These are phyloP conservation scores for Teleogryllus occipitalis DNA, from an alignment of 1,140 invertebrate species.

Conservation along the genomic window DNA sequence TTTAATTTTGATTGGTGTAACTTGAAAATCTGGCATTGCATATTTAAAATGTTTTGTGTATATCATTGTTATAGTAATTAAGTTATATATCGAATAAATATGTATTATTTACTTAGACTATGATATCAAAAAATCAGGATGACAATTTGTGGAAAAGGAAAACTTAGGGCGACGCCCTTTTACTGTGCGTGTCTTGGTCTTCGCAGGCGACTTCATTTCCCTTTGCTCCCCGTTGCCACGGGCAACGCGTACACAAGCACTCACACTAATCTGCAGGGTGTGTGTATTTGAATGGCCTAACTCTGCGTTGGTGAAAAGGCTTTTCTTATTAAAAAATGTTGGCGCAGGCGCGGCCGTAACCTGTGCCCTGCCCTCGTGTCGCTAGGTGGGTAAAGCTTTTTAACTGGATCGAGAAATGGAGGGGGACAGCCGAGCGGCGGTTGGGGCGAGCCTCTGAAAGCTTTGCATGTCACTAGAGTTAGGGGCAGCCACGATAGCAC, in stretches of 20 bases:
- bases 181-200: too few species aligned
- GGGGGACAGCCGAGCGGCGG: neutral
- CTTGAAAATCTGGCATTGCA: too few species aligned
- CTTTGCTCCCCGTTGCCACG: neutral
- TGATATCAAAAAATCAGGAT: too few species aligned
- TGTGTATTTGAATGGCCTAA: neutral
- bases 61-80: too few species aligned
- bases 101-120: too few species aligned
- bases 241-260: neutral
- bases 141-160: too few species aligned
- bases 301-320: neutral
- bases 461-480: conserved; percentile 10
- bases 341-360: neutral
- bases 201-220: neutral
- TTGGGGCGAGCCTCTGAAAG: neutral
- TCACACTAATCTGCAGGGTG: neutral
- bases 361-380: neutral
- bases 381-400: neutral
- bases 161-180: too few species aligned
- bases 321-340: conserved; percentile 2
- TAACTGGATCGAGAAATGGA: neutral
- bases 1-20: too few species aligned
- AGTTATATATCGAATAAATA: too few species aligned
- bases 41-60: too few species aligned
- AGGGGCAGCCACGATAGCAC: neutral